A percentile compares a stretch with the other conserved stretches of the same genome.
These are phyloP conservation scores for Pediacus dermestoides DNA, from an alignment of 2,888 invertebrate genomes.

Conservation along the genomic window DNA sequence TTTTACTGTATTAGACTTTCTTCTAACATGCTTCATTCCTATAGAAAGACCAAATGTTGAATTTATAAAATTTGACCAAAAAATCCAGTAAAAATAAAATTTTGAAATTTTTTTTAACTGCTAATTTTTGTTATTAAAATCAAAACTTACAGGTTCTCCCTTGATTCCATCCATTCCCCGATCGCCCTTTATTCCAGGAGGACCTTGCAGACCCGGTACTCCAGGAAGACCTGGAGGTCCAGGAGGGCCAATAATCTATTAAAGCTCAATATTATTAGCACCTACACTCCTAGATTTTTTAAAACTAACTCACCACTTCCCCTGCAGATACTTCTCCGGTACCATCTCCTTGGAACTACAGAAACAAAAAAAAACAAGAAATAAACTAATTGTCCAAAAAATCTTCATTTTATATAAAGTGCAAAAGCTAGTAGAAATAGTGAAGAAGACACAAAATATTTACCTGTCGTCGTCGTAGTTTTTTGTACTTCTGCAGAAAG, in stretches of 20 bases:
- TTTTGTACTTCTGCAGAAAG: conserved; percentile 71
- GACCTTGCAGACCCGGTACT: conserved; percentile 71
- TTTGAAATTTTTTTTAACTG: no score
- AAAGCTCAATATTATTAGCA: conserved; percentile 29
- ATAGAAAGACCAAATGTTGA: no score
- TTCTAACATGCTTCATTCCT: no score
- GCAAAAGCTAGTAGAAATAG: conserved; percentile 16
- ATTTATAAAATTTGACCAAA: conserved; percentile 4
- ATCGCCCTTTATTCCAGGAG: conserved; percentile 83
- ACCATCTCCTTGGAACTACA: conserved; percentile 71
- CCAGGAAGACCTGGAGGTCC: conserved; percentile 77
- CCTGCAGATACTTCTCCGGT: conserved; percentile 73
- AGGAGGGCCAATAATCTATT: conserved; percentile 60
- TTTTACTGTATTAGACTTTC: no score
- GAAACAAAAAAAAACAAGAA: conserved; percentile 40
- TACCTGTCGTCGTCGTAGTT: conserved; percentile 78
- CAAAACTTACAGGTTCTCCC: conserved; percentile 71
- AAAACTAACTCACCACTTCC: conserved; percentile 61
- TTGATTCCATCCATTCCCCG: conserved; percentile 77
- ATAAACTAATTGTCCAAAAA: conserved; percentile 16
- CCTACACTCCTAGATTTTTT: not conserved
- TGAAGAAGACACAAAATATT: conserved; percentile 43
- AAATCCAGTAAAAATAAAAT: no score
- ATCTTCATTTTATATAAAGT: conserved; percentile 11
- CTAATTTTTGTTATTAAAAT: conserved; percentile 16